These are phyloP conservation scores for Thamnophis elegans DNA, from an alignment of 2,797 vertebrate genomes.

Conservation along the genomic window DNA sequence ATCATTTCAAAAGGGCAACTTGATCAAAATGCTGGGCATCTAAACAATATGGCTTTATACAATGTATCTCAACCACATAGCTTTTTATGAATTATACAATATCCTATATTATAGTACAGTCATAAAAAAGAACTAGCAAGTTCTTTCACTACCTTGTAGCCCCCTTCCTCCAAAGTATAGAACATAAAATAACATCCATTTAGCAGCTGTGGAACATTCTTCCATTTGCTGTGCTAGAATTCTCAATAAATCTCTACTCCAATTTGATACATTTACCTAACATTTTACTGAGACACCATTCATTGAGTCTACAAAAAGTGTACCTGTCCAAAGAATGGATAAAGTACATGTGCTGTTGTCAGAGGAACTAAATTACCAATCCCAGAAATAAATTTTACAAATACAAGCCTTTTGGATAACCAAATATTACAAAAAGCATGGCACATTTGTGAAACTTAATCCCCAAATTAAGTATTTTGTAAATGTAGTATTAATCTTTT, in stretches of 20 bases:
- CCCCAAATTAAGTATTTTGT: not conserved
- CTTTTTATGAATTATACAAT: constrained; percentile 30
- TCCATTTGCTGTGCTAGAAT: not conserved
- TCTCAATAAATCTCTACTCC: not conserved
- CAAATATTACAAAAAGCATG: not conserved
- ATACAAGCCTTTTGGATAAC: not conserved
- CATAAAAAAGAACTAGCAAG: constrained; percentile 40
- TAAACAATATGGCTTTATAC: constrained; percentile 67
- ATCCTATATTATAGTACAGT: constrained; percentile 30
- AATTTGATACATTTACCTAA: not conserved
- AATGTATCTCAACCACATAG: constrained; percentile 20
- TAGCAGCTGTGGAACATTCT: not conserved
- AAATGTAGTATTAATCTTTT: constrained; percentile 6
- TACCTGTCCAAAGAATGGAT: not conserved
- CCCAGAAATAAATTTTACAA: constrained; percentile 4
- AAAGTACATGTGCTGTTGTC: not conserved
- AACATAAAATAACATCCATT: not conserved
- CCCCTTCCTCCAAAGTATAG: not conserved
- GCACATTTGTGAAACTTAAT: constrained; percentile 3
- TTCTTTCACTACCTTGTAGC: not conserved
- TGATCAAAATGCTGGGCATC: constrained; percentile 68
- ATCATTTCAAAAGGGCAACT: constrained; percentile 41
- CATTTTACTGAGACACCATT: not conserved
- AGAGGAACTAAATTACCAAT: not conserved
- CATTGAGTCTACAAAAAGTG: constrained; percentile 1